phyloP scores from a whole-genome alignment of 2,797 vertebrate species.

The Gymnothorax reevesii region DNA sequence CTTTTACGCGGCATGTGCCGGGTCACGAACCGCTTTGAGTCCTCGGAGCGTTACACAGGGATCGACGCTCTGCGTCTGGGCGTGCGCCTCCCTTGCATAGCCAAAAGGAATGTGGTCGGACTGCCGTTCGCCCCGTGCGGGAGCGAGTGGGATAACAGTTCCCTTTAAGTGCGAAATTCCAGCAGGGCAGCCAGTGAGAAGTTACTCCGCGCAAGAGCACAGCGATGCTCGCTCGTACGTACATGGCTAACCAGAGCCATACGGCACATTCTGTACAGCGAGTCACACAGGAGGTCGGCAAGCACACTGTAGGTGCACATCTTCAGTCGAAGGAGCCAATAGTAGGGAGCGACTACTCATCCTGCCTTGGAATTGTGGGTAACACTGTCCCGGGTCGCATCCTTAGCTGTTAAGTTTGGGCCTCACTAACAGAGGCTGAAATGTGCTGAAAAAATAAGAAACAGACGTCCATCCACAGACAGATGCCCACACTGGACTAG shows the following conservation, averaged over 20 bases:
- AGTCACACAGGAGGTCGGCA: conserved; percentile 17
- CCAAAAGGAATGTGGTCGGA: conserved; percentile 52
- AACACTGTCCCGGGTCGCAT: background rate
- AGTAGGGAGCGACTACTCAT: background rate
- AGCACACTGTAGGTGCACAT: conserved; percentile 23
- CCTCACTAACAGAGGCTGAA: background rate
- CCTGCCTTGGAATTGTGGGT: background rate
- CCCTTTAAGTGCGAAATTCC: conserved; percentile 59
- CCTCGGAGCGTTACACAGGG: conserved; percentile 43
- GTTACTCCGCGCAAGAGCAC: conserved; percentile 34
- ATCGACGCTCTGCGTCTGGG: conserved; percentile 35
- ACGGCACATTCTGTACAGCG: background rate
- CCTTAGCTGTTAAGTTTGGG: background rate
- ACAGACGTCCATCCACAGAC: background rate
- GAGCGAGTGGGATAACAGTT: conserved; percentile 3
- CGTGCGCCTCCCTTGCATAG: conserved; percentile 66
- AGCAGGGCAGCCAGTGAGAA: conserved; percentile 51
- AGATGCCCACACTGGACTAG: background rate
- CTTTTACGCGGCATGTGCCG: conserved; percentile 24
- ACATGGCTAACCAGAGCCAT: background rate
- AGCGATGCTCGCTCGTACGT: background rate
- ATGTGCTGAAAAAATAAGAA: background rate
- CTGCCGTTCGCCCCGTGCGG: conserved; percentile 45
- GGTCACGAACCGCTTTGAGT: background rate
- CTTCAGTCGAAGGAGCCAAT: conserved; percentile 45